phyloP scores from a whole-genome alignment of 2,113 vertebrate species.

The Trichomycterus rosablanca region DNA sequence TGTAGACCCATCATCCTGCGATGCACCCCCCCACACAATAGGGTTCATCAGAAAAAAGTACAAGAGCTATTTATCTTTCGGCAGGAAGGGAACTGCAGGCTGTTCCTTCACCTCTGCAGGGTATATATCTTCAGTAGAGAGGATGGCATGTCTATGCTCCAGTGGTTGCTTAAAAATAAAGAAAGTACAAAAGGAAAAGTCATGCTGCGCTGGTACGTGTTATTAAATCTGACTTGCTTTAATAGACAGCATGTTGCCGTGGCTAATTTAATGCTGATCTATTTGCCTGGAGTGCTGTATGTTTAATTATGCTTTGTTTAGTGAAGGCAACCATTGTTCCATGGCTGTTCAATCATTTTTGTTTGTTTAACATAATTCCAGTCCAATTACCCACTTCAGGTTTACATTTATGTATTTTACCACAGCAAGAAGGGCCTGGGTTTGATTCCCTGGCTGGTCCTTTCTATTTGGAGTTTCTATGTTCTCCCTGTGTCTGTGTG shows the following conservation, averaged over 20 bases:
- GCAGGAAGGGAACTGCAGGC: slow-evolving; percentile 28
- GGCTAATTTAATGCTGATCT: slow-evolving; percentile 11
- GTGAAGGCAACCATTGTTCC: too few species aligned
- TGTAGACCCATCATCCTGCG: neutral
- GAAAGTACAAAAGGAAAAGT: neutral
- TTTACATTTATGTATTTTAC: too few species aligned
- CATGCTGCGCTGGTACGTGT: slow-evolving; percentile 1
- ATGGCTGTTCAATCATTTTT: too few species aligned
- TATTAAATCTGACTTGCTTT: neutral
- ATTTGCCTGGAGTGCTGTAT: neutral
- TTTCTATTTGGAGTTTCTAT: too few species aligned
- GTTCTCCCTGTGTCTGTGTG: too few species aligned
- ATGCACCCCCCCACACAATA: neutral
- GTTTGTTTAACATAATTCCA: too few species aligned
- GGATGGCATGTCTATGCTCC: slow-evolving; percentile 16
- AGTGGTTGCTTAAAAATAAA: slow-evolving; percentile 4
- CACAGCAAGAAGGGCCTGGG: too few species aligned
- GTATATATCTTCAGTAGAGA: slow-evolving; percentile 24
- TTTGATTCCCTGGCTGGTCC: too few species aligned
- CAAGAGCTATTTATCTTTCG: slow-evolving; percentile 34
- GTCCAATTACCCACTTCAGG: too few species aligned
- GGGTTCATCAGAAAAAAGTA: slow-evolving; percentile 31
- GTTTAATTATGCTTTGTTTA: neutral
- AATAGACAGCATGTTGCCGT: neutral
- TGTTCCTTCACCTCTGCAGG: slow-evolving; percentile 30